A percentile compares a stretch with the other conserved stretches of the same genome.
Evolutionary conservation across 2,113 vertebrate genomes (phyloP).

Genomic region (Ramphastos sulfuratus): DNA sequence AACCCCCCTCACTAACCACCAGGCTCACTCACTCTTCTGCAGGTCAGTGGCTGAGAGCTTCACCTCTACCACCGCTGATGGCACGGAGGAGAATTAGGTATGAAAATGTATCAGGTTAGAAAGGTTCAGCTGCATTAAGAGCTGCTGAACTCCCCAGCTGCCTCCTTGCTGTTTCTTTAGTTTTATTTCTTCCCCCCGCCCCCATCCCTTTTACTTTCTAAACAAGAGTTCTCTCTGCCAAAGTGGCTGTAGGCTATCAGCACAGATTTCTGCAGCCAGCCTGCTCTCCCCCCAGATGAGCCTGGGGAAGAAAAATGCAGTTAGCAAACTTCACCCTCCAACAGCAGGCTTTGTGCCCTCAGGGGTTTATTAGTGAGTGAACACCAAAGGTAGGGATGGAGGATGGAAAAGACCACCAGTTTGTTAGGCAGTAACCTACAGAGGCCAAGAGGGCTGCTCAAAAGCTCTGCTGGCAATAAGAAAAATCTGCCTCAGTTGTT

Average conservation of each 20-base stretch:
- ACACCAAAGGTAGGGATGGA: neutral
- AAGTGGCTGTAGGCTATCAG: conserved; percentile 11
- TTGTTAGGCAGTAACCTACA: neutral
- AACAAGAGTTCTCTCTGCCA: neutral
- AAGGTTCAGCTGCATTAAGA: neutral
- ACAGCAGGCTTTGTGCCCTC: neutral
- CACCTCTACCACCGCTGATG: neutral
- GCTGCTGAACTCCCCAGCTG: neutral
- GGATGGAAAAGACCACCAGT: neutral
- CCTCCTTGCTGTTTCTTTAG: neutral
- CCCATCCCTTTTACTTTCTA: neutral
- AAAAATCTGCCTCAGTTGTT: neutral
- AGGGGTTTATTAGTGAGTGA: neutral
- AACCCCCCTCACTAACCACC: neutral
- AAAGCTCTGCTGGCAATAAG: neutral
- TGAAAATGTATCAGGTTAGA: neutral
- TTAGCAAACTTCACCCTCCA: neutral
- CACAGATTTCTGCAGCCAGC: neutral
- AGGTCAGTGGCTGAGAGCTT: neutral
- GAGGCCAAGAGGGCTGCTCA: neutral
- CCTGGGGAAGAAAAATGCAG: neutral
- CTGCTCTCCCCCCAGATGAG: neutral
- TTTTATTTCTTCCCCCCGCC: neutral
- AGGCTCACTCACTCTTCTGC: neutral
- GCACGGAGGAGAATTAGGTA: neutral